Conservation (phyloP, 2,113 vertebrate genomes). For the Theristicus caerulescens region DNA sequence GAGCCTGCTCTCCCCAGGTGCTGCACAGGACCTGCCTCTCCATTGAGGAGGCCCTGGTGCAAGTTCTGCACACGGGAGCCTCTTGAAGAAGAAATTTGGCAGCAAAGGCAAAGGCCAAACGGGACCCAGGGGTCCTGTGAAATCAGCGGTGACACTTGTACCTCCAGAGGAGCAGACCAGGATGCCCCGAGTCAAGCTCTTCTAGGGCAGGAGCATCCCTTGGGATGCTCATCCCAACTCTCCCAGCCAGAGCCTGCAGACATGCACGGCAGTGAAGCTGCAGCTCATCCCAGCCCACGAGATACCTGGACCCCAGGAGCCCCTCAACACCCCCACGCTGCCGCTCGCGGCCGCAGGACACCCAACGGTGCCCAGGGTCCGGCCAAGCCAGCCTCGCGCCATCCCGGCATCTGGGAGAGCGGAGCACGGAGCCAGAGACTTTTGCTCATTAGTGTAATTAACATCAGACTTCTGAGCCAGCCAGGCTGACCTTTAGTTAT, state of each 20-base stretch:
- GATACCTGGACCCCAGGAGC: not conserved
- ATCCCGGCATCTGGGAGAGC: accelerated
- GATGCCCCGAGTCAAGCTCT: not conserved
- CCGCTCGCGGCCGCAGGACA: not conserved
- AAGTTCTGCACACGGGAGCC: accelerated
- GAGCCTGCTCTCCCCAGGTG: not conserved
- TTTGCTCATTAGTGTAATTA: constrained; percentile 26
- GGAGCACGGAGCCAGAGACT: not conserved
- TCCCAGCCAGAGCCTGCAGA: not conserved
- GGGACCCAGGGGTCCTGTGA: not conserved
- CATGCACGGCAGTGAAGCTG: accelerated
- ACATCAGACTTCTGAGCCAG: not conserved
- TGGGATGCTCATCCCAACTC: not conserved
- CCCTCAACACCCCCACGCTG: not conserved
- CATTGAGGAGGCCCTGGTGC: not conserved
- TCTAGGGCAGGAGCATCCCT: not conserved
- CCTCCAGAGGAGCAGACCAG: not conserved
- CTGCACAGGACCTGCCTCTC: not conserved
- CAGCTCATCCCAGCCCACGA: accelerated
- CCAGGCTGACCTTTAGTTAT: constrained; percentile 8
- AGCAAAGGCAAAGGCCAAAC: not conserved
- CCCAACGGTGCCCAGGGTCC: accelerated
- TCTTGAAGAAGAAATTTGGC: not conserved
- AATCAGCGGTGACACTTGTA: not conserved
- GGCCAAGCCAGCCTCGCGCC: accelerated